phyloP scores from a whole-genome alignment of 2,113 vertebrate genomes.

The Gallinago media region DNA sequence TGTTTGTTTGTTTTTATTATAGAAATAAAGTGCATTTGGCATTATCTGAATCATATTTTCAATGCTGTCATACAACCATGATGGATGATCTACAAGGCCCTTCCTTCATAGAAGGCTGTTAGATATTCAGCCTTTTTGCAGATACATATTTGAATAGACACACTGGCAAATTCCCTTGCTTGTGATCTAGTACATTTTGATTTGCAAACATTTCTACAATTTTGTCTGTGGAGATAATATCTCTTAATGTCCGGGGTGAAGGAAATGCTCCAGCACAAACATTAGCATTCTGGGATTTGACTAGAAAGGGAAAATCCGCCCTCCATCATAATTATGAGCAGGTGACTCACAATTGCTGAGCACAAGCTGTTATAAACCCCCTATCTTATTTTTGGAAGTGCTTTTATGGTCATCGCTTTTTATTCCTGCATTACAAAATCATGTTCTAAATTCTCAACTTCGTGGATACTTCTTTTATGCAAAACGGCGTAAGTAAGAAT shows the following conservation, averaged over 20 bases:
- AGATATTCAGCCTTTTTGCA: background rate
- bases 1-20: background rate
- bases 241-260: background rate
- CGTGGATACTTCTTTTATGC: background rate
- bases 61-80: background rate
- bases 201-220: background rate
- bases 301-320: background rate
- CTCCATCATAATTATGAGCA: background rate
- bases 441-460: background rate
- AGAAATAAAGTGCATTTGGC: background rate
- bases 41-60: background rate
- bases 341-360: background rate
- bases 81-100: background rate
- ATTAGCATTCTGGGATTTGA: background rate
- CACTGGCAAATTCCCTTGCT: background rate
- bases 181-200: background rate
- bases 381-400: background rate
- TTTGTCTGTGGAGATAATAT: background rate
- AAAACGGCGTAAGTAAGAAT: background rate
- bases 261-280: background rate
- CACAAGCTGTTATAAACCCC: background rate
- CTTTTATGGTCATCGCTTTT: background rate
- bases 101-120: background rate
- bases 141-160: background rate
- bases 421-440: background rate